phyloP scores from a whole-genome alignment of 1,140 invertebrate genomes.

The Eufriesea mexicana region DNA sequence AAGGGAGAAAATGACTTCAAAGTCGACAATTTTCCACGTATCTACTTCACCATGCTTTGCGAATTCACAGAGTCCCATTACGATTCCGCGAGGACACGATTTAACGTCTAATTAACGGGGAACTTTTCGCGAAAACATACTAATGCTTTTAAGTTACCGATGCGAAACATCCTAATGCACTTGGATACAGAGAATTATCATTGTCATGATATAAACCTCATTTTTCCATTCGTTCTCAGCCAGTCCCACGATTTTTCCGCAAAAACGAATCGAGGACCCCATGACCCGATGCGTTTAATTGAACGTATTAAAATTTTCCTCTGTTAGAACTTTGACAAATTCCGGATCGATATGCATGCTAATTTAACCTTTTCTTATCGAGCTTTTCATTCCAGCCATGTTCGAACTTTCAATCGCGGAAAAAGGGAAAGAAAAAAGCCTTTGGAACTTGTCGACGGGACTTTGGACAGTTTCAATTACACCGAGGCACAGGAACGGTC shows the following conservation, averaged over 20 bases:
- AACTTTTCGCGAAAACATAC: not conserved
- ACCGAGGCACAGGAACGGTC: not conserved
- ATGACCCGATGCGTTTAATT: not conserved
- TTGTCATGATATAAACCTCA: not conserved
- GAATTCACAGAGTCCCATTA: not conserved
- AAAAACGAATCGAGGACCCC: not conserved
- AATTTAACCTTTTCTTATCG: not conserved
- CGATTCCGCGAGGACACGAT: not conserved
- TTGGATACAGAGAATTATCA: too few species aligned
- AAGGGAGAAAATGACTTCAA: too few species aligned
- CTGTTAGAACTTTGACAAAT: not conserved
- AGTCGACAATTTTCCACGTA: too few species aligned
- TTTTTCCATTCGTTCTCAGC: not conserved
- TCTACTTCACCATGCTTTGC: not conserved
- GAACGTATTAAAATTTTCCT: not conserved
- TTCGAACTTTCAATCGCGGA: not conserved
- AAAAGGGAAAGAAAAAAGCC: not conserved
- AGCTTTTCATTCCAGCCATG: not conserved
- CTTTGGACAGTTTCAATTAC: slow-evolving; percentile 38
- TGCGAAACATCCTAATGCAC: too few species aligned
- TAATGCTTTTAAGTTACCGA: not conserved
- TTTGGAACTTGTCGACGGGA: not conserved
- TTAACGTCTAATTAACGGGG: not conserved
- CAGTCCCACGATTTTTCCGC: not conserved
- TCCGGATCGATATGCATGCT: not conserved